Evolutionary conservation across 1,140 invertebrate species (phyloP), one percentile per base, ranked within the genome.

Genomic region (Eufriesea mexicana): DNA sequence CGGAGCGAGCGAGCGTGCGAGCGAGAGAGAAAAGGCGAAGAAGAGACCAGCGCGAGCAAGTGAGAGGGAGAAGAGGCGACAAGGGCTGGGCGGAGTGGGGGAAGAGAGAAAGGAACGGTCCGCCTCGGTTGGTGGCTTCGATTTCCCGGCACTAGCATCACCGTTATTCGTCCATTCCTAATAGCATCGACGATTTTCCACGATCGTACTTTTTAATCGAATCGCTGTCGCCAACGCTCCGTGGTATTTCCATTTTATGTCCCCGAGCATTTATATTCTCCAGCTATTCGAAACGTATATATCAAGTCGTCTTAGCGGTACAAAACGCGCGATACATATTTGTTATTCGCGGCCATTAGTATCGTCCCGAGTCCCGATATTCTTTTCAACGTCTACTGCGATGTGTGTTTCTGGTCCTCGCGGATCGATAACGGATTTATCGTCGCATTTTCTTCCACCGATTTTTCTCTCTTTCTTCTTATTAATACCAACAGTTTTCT

Each of bases 121-220:
- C 47, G 35, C 10, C 61, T 80, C 57, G 51, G n/a, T 72, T 35
- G 73, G 57, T 79, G 61, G 57, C 83, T 59, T 79, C 64, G 55
- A 49, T 83, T 68, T 73, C 47, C 81, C 79, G 47, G 14, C 61
- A 20, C 57, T 61, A 54, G n/a, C 20, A 59, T 67, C 74, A 23
- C 8, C 75, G 66, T 88, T 80, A 74, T 67, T 72, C 78, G 47
- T 10, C 70, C 68, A 70, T 62, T 79, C 61, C 51, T 89, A 88
- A 89, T 89, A 88, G 79, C 79, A n/a, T 64, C 45, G 79, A 14
- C 76, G 86, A 88, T 89, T 89, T 88, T 87, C 83, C 51, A 59
- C 42, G n/a, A 78, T 83, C 84, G 54, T 83, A 80, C 88, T 66
- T 87, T 82, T 79, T 78, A 61, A 83, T 86, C 75, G 71, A 57